phyloP scores from a whole-genome alignment of 2,888 invertebrate species.

The Nephrotoma guestfalica region DNA sequence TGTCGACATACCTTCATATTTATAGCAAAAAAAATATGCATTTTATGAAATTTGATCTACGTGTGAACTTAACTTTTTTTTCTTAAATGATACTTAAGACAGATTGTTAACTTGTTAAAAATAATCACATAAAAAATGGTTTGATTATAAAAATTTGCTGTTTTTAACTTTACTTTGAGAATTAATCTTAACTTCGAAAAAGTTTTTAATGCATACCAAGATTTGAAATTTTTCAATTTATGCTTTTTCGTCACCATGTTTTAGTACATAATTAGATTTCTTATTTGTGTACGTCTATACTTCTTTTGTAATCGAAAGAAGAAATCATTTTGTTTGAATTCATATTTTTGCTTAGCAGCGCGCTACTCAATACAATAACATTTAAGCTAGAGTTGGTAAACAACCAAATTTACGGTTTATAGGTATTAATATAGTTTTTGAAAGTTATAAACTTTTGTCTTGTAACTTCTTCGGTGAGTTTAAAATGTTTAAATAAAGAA shows the following conservation, averaged over 20 bases:
- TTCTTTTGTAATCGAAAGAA: neutral
- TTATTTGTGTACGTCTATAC: neutral
- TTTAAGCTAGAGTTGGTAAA: neutral
- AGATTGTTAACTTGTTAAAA: neutral
- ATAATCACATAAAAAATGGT: neutral
- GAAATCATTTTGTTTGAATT: neutral
- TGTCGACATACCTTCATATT: neutral
- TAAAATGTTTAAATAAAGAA: neutral
- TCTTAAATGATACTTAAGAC: neutral
- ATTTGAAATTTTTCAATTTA: neutral
- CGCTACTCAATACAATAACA: neutral
- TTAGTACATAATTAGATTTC: neutral
- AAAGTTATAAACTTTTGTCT: neutral
- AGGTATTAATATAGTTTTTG: neutral
- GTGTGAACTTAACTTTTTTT: neutral
- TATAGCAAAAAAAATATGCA: neutral
- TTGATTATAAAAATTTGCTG: neutral
- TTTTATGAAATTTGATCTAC: neutral
- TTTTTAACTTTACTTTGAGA: neutral
- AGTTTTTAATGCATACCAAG: neutral
- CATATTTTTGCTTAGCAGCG: neutral
- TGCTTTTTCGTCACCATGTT: neutral
- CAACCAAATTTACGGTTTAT: neutral
- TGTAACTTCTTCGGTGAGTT: neutral
- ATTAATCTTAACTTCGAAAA: neutral